phyloP scores from a whole-genome alignment of 2,113 vertebrate species.

The Hystrix brachyura region DNA sequence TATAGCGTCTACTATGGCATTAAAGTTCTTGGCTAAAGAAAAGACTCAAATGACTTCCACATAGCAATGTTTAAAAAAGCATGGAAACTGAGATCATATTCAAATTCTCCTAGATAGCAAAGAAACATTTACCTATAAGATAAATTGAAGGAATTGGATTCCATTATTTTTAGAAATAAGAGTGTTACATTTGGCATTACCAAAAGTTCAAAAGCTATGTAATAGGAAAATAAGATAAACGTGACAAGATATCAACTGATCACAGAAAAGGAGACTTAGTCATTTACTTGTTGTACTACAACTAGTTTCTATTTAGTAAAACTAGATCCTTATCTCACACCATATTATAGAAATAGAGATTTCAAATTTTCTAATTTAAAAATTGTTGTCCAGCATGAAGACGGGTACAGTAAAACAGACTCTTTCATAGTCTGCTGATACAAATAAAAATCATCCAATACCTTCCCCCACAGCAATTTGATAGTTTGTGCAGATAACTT shows the following conservation, averaged over 20 bases:
- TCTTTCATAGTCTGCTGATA: not conserved
- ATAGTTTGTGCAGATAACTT: constrained; percentile 9
- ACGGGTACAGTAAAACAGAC: not conserved
- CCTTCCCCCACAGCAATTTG: not conserved
- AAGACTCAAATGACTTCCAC: constrained; percentile 69
- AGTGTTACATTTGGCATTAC: not conserved
- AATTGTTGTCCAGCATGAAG: not conserved
- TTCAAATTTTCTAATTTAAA: not conserved
- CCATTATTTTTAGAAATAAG: constrained; percentile 9
- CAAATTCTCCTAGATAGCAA: constrained; percentile 1
- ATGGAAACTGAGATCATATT: constrained; percentile 17
- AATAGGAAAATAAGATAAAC: constrained; percentile 1
- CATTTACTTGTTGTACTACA: constrained; percentile 7
- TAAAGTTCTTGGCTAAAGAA: constrained; percentile 76
- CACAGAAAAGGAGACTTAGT: not conserved
- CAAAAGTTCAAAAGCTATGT: not conserved
- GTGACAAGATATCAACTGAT: not conserved
- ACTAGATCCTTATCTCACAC: not conserved
- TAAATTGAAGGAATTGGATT: not conserved
- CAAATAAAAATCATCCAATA: not conserved
- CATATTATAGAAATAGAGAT: not conserved
- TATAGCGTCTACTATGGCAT: constrained; percentile 60
- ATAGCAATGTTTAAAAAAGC: constrained; percentile 54
- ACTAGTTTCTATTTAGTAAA: not conserved
- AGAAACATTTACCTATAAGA: not conserved